Conservation (phyloP, 1,140 invertebrate species). For the Sarcophaga peregrina region DNA sequence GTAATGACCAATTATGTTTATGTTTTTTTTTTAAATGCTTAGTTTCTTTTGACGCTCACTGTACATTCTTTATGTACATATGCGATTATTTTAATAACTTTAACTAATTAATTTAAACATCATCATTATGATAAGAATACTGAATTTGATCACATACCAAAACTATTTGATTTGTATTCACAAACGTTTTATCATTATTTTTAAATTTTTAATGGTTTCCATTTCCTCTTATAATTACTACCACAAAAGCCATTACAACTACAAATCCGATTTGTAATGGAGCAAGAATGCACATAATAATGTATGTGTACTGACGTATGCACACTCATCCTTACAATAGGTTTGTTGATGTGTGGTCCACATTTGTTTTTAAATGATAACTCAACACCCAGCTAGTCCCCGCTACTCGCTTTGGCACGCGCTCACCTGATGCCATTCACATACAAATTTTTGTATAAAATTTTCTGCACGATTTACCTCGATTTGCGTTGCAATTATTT, state of each 20-base stretch:
- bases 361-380: too few relatives aligned
- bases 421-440: background rate
- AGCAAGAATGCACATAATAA: background rate
- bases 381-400: background rate
- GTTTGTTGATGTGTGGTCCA: background rate
- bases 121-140: too few relatives aligned
- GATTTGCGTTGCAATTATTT: conserved; percentile 23
- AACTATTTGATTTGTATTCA: background rate
- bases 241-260: background rate
- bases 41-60: too few relatives aligned
- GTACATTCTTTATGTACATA: too few relatives aligned
- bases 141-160: too few relatives aligned
- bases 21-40: too few relatives aligned
- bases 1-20: too few relatives aligned
- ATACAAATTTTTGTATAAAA: conserved; percentile 25
- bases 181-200: background rate
- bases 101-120: too few relatives aligned
- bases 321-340: background rate
- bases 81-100: too few relatives aligned
- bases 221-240: conserved; percentile 10
- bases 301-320: background rate
- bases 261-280: background rate
- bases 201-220: background rate
- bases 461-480: conserved; percentile 30
- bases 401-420: background rate